These are phyloP conservation scores for Nesogale talazaci DNA, from an alignment of 2,113 vertebrate genomes.

Conservation along the genomic window DNA sequence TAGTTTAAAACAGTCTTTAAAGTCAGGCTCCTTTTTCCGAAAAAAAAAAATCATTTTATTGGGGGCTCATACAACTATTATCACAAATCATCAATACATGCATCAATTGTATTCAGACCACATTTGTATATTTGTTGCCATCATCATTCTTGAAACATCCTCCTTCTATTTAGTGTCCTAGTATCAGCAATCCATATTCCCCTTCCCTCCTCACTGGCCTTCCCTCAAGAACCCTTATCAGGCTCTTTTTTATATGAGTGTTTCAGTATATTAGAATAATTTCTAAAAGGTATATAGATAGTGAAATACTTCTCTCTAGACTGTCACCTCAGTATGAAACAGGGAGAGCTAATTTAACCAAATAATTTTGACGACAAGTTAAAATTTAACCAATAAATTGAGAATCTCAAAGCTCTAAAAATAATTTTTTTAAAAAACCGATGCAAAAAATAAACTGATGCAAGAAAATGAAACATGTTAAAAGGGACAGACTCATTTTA, in stretches of 20 bases:
- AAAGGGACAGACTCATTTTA: neutral
- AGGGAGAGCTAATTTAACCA: slow-evolving; percentile 21
- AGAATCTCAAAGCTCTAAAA: slow-evolving; percentile 35
- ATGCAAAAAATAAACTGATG: neutral
- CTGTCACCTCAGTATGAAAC: neutral
- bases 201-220: too few relatives aligned
- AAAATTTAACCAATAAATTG: neutral
- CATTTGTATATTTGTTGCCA: too few relatives aligned
- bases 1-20: slow-evolving; percentile 17
- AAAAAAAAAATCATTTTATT: too few relatives aligned
- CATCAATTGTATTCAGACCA: too few relatives aligned
- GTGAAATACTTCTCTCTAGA: neutral
- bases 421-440: too few relatives aligned
- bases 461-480: neutral
- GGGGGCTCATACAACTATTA: too few relatives aligned
- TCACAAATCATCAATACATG: too few relatives aligned
- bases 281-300: neutral
- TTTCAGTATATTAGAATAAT: neutral
- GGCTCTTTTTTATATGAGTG: neutral
- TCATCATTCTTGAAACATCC: too few relatives aligned
- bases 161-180: too few relatives aligned
- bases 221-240: too few relatives aligned
- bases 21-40: slow-evolving; percentile 16
- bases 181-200: too few relatives aligned
- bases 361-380: slow-evolving; percentile 24